Conservation (phyloP, 2,113 vertebrate species). For the Ascaphus truei region DNA sequence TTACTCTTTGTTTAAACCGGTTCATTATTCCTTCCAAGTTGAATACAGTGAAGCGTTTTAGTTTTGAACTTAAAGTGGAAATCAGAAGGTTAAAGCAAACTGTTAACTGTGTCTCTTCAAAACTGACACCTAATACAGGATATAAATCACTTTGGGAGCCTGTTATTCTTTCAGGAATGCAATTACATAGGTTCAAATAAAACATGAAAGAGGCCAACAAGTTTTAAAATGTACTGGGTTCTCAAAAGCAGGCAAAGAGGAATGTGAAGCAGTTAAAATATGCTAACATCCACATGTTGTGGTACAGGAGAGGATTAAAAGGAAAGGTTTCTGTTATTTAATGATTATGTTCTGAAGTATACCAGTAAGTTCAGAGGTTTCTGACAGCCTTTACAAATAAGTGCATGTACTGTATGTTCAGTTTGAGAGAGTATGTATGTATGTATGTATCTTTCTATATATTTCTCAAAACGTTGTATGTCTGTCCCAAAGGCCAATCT, state of each 20-base stretch:
- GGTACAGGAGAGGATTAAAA: slow-evolving; percentile 62
- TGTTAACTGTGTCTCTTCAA: slow-evolving; percentile 88
- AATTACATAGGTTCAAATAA: slow-evolving; percentile 99
- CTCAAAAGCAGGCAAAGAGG: slow-evolving; percentile 85
- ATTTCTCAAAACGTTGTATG: too few relatives aligned
- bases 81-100: slow-evolving; percentile 79
- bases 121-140: slow-evolving; percentile 93
- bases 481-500: too few relatives aligned
- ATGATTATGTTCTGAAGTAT: slow-evolving; percentile 56
- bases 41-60: background rate
- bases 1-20: background rate
- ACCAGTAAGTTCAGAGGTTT: slow-evolving; percentile 32
- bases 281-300: slow-evolving; percentile 90
- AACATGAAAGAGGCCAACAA: slow-evolving; percentile 97
- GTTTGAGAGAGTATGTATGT: too few relatives aligned
- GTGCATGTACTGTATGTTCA: background rate
- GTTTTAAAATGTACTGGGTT: slow-evolving; percentile 96
- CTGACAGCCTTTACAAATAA: background rate
- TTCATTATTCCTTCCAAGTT: background rate
- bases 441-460: too few relatives aligned
- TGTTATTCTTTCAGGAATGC: slow-evolving; percentile 97
- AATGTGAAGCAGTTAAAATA: slow-evolving; percentile 96
- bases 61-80: slow-evolving; percentile 63
- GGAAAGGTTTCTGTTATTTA: slow-evolving; percentile 59
- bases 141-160: slow-evolving; percentile 89